phyloP scores from a whole-genome alignment of 2,113 vertebrate genomes.

The Holacanthus passer region DNA sequence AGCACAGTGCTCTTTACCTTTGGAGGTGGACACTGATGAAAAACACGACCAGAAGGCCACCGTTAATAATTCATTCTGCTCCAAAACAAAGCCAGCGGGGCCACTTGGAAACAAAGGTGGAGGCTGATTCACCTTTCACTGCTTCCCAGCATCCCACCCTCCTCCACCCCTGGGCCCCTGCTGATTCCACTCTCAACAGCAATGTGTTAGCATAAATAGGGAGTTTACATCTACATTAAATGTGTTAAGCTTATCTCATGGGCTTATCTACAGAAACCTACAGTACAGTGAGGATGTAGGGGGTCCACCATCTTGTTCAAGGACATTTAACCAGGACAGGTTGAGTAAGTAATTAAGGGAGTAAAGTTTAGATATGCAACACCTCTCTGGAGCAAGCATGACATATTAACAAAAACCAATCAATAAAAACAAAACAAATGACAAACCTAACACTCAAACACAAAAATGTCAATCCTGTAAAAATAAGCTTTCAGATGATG shows the following conservation, averaged over 20 bases:
- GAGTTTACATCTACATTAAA: constrained; percentile 31
- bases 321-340: background rate
- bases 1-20: constrained; percentile 63
- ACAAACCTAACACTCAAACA: constrained; percentile 4
- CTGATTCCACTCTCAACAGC: constrained; percentile 49
- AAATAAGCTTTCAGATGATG: background rate
- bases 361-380: background rate
- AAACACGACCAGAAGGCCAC: constrained; percentile 81
- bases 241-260: constrained; percentile 7
- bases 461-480: background rate
- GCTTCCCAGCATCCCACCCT: constrained; percentile 62
- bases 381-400: background rate
- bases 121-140: constrained; percentile 76
- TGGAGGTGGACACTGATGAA: constrained; percentile 78
- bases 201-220: constrained; percentile 35
- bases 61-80: constrained; percentile 82
- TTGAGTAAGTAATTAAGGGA: background rate
- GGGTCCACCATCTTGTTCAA: constrained; percentile 1
- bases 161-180: constrained; percentile 45
- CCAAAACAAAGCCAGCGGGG: constrained; percentile 79
- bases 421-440: constrained; percentile 1
- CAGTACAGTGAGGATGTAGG: background rate
- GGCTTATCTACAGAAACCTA: background rate
- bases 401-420: background rate
- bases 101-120: constrained; percentile 76